Base-by-base conservation (phyloP, 2,113 vertebrate genomes). In the Condylura cristata region DNA sequence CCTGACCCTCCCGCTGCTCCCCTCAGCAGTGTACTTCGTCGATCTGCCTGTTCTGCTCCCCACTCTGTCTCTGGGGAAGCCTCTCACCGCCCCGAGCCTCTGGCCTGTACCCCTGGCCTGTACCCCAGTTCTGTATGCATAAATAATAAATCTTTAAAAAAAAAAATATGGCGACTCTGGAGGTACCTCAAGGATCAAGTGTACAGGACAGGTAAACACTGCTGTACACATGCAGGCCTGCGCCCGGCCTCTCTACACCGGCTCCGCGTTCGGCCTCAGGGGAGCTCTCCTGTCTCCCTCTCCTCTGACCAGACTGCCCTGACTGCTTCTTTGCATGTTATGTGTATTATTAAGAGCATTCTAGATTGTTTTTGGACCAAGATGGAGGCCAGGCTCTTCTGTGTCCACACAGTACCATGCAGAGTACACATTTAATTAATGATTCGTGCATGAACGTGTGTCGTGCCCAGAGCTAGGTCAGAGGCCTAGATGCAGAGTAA, bases 331-430 rank as follows among this genome's bases (percentile, higher is more conserved):
- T 68, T 79, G 26, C 4, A 1, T 3, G 28, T n/a, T 13, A 14
- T 48, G 1, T 8, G 14, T 24, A 39, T 34, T 32, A 26, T 68
- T 30, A 51, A 70, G 24, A 82, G 53, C 34, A 39, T 14, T 39
- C 32, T 37, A n/a, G 13, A 65, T 76, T 8, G 5, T 8, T 22
- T 61, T 44, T 8, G 51, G 76, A n/a, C 30, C 34, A 58, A 41
- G 32, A 14, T 0, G 3, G 44, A 65, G 56, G 72, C 26, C n/a
- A 71, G 56, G 48, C 4, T 7, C 41, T 16, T n/a, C 58, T 68
- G 20, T 32, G 60, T 1, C 0, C 0, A 10, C 5, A 2, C 0
- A 5, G 2, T 0, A 32, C 24, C 28, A 78, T 18, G 16, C 2
- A 17, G 28, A 41, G 37, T 4, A 46, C 56, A 63, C 7, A 22